phyloP scores from a whole-genome alignment of 2,888 invertebrate species.

The Machimus atricapillus region DNA sequence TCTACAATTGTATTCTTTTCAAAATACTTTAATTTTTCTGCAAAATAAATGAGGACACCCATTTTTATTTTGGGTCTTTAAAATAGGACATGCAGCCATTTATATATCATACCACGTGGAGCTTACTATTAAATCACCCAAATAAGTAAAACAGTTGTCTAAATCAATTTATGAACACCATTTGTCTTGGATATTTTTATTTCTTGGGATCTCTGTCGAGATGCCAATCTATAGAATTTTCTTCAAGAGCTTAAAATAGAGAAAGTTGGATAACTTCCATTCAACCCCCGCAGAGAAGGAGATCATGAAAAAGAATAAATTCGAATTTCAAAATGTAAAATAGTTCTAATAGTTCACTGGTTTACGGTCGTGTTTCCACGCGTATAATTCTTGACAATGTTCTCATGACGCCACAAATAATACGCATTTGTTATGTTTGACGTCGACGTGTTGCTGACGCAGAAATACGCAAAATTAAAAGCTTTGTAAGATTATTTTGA shows the following conservation, averaged over 20 bases:
- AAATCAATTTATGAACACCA: neutral
- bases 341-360: neutral
- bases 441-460: neutral
- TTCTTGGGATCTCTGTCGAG: neutral
- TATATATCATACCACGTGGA: neutral
- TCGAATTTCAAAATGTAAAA: neutral
- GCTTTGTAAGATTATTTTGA: neutral
- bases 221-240: neutral
- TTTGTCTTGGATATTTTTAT: neutral
- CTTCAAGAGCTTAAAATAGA: neutral
- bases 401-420: neutral
- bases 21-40: no score
- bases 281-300: neutral
- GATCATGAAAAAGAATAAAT: neutral
- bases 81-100: neutral
- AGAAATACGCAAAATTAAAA: neutral
- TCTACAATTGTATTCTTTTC: no score
- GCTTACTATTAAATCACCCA: neutral
- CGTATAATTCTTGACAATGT: neutral
- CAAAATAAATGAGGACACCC: neutral
- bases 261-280: neutral
- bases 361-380: neutral
- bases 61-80: neutral
- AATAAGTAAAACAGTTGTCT: neutral
- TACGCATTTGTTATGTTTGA: neutral